Percentiles rank a stretch among this genome's conserved stretches.
Evolutionary conservation across 2,888 invertebrate genomes (phyloP).

Genomic region (Tinea pellionella): DNA sequence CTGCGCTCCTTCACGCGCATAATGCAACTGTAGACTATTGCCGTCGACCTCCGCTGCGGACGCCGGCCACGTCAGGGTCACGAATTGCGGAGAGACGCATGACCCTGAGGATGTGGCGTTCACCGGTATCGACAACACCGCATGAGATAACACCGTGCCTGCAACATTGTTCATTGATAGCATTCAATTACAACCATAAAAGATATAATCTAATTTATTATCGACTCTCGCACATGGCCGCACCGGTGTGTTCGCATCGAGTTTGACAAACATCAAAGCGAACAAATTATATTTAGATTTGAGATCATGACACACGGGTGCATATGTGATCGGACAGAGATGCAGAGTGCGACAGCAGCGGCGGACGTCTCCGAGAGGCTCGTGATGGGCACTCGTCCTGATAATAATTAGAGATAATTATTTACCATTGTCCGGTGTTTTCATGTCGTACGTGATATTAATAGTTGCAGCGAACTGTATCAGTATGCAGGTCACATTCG

Average conservation of each 20-base stretch:
- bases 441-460: conserved; percentile 62
- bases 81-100: conserved; percentile 27
- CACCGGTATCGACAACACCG: conserved; percentile 34
- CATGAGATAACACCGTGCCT: conserved; percentile 25
- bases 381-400: no score
- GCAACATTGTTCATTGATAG: neutral
- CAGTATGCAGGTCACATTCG: conserved; percentile 72
- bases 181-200: neutral
- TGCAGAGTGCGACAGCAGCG: no score
- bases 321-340: no score
- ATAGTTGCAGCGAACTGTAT: conserved; percentile 75
- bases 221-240: no score
- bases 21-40: conserved; percentile 29
- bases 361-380: no score
- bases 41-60: neutral
- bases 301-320: no score
- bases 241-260: no score
- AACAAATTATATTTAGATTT: no score
- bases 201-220: neutral
- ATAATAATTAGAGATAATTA: no score
- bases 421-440: conserved; percentile 21
- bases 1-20: conserved; percentile 17
- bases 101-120: conserved; percentile 36
- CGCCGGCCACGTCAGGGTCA: conserved; percentile 32
- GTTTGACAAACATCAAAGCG: no score